Percentiles rank a stretch among this genome's conserved stretches.
Evolutionary conservation across 2,888 invertebrate genomes (phyloP).

Genomic region (Chirona hameri): DNA sequence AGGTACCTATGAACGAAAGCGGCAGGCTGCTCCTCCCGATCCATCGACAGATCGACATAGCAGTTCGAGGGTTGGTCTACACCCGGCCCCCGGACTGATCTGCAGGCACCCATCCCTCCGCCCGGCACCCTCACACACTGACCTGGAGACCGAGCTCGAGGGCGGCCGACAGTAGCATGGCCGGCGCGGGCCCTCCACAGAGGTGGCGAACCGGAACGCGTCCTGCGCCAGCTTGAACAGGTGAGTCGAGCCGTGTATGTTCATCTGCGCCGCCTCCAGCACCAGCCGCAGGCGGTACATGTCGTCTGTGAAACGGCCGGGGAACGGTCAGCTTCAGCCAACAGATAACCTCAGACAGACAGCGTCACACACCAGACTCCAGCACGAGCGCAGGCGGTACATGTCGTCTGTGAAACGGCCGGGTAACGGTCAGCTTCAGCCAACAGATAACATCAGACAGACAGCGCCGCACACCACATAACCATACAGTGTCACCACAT

Average conservation of each 20-base stretch:
- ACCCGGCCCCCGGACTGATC: background rate
- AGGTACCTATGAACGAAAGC: no score
- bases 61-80: background rate
- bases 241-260: slow-evolving; percentile 79
- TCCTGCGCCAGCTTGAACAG: slow-evolving; percentile 80
- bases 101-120: no score
- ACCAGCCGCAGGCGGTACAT: slow-evolving; percentile 67
- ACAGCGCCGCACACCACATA: no score
- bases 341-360: no score
- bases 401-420: slow-evolving; percentile 55
- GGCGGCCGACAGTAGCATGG: slow-evolving; percentile 71
- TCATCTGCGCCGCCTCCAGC: slow-evolving; percentile 70
- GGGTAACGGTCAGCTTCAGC: no score
- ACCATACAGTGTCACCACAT: no score
- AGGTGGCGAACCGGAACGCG: slow-evolving; percentile 76
- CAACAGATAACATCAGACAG: no score
- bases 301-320: slow-evolving; percentile 52
- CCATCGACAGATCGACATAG: no score
- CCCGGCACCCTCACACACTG: slow-evolving; percentile 35
- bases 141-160: slow-evolving; percentile 77
- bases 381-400: slow-evolving; percentile 65
- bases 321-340: no score
- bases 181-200: slow-evolving; percentile 72
- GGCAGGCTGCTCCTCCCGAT: no score
- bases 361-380: slow-evolving; percentile 48